Evolutionary conservation across 2,113 vertebrate genomes (phyloP).

Genomic region (Opisthocomus hoazin): DNA sequence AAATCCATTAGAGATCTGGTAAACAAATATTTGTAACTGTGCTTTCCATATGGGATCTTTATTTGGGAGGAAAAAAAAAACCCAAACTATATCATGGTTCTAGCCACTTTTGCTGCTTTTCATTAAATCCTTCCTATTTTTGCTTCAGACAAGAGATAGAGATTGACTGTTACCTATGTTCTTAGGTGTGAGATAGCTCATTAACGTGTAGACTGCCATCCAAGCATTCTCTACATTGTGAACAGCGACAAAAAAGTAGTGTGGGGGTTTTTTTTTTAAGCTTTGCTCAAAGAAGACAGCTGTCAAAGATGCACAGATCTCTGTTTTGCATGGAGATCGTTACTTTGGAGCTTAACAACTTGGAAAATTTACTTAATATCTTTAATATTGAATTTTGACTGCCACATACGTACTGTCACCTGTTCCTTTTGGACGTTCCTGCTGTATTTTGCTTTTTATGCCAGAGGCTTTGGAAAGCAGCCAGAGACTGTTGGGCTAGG

Average conservation of each 20-base stretch:
- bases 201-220: background rate
- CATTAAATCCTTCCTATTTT: background rate
- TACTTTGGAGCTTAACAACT: background rate
- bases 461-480: background rate
- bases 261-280: background rate
- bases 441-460: background rate
- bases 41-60: background rate
- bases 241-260: background rate
- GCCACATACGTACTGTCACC: background rate
- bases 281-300: background rate
- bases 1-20: background rate
- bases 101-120: background rate
- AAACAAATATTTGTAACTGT: background rate
- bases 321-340: background rate
- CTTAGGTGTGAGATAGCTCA: background rate
- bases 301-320: background rate
- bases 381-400: background rate
- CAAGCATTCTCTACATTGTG: background rate
- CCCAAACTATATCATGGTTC: too few relatives aligned
- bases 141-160: background rate
- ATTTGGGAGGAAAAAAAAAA: background rate
- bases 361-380: background rate
- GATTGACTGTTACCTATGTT: background rate
- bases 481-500: background rate
- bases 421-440: background rate